Conservation (phyloP, 2,888 invertebrate species). For the Lasioglossum vierecki region DNA sequence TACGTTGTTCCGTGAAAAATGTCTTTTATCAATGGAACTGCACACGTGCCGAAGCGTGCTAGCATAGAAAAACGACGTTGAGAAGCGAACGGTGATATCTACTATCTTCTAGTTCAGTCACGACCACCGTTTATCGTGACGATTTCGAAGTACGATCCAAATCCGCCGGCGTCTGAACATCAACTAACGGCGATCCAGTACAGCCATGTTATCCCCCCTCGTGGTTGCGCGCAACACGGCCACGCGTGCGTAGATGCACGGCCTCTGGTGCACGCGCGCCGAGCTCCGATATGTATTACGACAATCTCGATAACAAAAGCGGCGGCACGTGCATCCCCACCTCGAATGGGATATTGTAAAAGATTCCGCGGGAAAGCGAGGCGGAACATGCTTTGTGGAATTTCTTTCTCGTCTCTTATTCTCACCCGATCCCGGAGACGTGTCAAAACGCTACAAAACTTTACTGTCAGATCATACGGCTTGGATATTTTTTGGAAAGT, state of each 20-base stretch:
- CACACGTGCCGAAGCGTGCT: constrained; percentile 7
- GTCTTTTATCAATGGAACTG: not conserved
- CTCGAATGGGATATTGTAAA: constrained; percentile 40
- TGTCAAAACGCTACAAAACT: too few species aligned
- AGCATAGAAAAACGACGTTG: not conserved
- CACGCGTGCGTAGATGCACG: constrained; percentile 57
- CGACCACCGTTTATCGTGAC: not conserved
- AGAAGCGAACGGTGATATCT: not conserved
- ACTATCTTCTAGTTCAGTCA: not conserved
- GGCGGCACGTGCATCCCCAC: constrained; percentile 73
- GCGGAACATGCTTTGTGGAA: constrained; percentile 47
- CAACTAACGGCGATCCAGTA: constrained; percentile 59
- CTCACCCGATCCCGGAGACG: not conserved
- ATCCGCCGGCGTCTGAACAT: constrained; percentile 54
- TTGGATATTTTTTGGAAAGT: too few species aligned
- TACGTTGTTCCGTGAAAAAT: not conserved
- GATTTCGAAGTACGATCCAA: constrained; percentile 14
- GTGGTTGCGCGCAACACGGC: constrained; percentile 44
- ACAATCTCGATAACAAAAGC: constrained; percentile 74
- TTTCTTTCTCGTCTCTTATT: constrained; percentile 15
- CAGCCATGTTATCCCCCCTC: constrained; percentile 59
- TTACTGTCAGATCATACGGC: too few species aligned
- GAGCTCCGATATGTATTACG: constrained; percentile 48
- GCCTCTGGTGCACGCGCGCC: constrained; percentile 54
- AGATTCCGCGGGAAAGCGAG: constrained; percentile 65